phyloP scores from a whole-genome alignment of 2,888 invertebrate genomes.

The Xanthostigma xanthostigma region DNA sequence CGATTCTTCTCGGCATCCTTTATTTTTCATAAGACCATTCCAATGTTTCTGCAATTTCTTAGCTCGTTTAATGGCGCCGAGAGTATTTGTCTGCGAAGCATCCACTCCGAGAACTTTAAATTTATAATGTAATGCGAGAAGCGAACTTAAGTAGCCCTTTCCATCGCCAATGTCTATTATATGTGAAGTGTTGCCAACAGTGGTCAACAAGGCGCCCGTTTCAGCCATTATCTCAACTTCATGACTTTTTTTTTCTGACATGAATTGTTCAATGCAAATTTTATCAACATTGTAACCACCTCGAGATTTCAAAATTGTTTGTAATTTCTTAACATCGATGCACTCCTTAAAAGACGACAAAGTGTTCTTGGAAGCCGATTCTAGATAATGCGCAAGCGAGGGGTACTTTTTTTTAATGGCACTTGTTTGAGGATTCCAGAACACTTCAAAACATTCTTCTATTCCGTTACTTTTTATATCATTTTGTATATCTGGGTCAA shows the following conservation, averaged over 20 bases:
- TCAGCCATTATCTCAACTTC: slow-evolving; percentile 56
- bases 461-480: slow-evolving; percentile 32
- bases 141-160: slow-evolving; percentile 69
- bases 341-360: slow-evolving; percentile 26
- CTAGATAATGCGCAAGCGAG: slow-evolving; percentile 15
- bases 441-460: slow-evolving; percentile 30
- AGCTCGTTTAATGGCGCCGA: slow-evolving; percentile 45
- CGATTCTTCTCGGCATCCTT: slow-evolving; percentile 17
- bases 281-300: slow-evolving; percentile 23
- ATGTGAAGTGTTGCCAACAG: slow-evolving; percentile 26
- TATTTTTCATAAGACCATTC: slow-evolving; percentile 20
- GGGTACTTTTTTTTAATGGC: neutral
- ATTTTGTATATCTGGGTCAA: slow-evolving; percentile 37
- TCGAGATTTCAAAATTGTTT: slow-evolving; percentile 22
- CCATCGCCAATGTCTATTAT: slow-evolving; percentile 82
- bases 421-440: slow-evolving; percentile 27
- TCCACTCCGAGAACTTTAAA: slow-evolving; percentile 72
- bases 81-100: slow-evolving; percentile 48
- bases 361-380: slow-evolving; percentile 16
- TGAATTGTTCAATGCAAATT: slow-evolving; percentile 45
- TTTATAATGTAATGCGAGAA: slow-evolving; percentile 51
- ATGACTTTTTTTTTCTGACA: slow-evolving; percentile 68
- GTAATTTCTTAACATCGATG: slow-evolving; percentile 28
- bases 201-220: slow-evolving; percentile 37
- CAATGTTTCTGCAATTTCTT: slow-evolving; percentile 29